Evolutionary conservation across 2,797 vertebrate genomes (phyloP), one percentile per base, ranked within the genome.

Genomic region (Cryptoblepharus egeriae): DNA sequence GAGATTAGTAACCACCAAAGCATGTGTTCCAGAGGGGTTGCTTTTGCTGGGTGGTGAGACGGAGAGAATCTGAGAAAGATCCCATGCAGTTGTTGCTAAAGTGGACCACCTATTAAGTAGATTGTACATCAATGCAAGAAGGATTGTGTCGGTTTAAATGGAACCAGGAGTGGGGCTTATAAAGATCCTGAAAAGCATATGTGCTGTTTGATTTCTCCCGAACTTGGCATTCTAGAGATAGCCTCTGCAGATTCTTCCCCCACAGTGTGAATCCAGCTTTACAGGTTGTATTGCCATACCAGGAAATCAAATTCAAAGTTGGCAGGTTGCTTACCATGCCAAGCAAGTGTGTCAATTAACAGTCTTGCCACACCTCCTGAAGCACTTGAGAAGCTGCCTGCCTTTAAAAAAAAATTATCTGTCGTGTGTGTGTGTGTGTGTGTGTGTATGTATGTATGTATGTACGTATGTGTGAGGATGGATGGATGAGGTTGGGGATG

Each of bases 1-100:
- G 91, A 86, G n/a, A 78, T 75, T 76, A 90, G 82, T 79, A 85
- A 91, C 85, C 84, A 69, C 4, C 30, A 39, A 73, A n/a, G 8
- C 0, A 65, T 85, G 75, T 74, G 77, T 65, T 82, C 74, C 77
- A 57, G 8, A 49, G 70, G 39, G 20, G 9, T 86, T 60, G 81
- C 79, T 91, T 72, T 86, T 88, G 61, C 75, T 86, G 67, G 55
- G 39, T 60, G 70, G 71, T 65, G 74, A 71, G 57, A 68, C 70
- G 37, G 42, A 13, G 42, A 71, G 39, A n/a, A 39, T 61, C 71
- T 55, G 20, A 16, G 0, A 60, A 20, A 13, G 39, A 7, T 10
- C 13, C 37, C 39, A 3, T n/a, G 12, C 37, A 0, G 0, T 0
- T 9, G 15, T 26, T 45, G 13, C 52, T 28, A 22, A 83, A 52